Base-by-base conservation (phyloP, 2,888 invertebrate species). In the Deilephila porcellus region DNA sequence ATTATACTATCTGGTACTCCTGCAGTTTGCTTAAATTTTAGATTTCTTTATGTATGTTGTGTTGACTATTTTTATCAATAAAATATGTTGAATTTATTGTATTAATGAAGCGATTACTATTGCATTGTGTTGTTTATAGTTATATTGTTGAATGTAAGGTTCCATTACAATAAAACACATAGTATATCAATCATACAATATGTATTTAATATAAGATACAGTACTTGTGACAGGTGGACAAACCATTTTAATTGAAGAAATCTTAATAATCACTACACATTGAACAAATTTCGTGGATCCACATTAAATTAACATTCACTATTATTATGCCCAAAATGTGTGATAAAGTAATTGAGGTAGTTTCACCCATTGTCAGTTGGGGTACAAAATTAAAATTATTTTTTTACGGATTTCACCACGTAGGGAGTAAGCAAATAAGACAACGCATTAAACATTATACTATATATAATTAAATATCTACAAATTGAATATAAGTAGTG, bases 321-420 rank as follows among this genome's bases (percentile, higher is more conserved):
- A 91, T 90, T 91, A 93, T 93, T 91, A 93, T 93, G 94, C 93
- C 93, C 93, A 91, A 94, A 74, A 94, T 87, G 90, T 92, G 93
- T 93, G 93, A 93, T 94, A 94, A 95, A 94, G 92, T 89, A 95
- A 93, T 90, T 95, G 95, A 95, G 95, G 95, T 95, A 95, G 95
- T 93, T 95, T 88, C 67, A 88, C 92, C 92, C 93, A 88, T 79
- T 83, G 76, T 82, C 85, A 85, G 77, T 86, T 87, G 86, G 92
- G 93, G 88, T 86, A 89, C 88, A 91, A 92, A 93, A 90, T 90
- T 56, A 56, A 93, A 90, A 92, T 90, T 90, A 88, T 90, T 86
- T 90, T 59, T 73, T 67, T 88, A 88, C 90, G 89, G 91, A 88
- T 88, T 86, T 87, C 89, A 88, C 90, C 89, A 83, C 86, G 85